These are phyloP conservation scores for Falco naumanni DNA, from an alignment of 2,797 vertebrate species.

Conservation along the genomic window DNA sequence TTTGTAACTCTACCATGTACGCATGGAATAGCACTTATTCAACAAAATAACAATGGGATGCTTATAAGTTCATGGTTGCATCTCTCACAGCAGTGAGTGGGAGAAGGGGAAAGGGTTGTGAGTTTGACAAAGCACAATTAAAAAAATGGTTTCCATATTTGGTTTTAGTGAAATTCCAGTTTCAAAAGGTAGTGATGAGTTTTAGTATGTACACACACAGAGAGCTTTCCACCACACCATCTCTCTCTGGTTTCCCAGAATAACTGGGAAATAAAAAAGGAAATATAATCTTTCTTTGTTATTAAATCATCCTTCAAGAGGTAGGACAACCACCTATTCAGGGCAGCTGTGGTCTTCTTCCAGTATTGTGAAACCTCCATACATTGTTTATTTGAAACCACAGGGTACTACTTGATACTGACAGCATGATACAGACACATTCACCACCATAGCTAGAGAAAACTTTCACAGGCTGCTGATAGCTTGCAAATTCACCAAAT, in stretches of 20 bases:
- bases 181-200: not conserved
- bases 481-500: not conserved
- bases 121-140: not conserved
- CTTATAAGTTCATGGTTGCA: not conserved
- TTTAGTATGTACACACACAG: not conserved
- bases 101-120: not conserved
- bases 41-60: not conserved
- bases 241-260: not conserved
- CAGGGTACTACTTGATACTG: not conserved
- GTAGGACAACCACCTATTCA: not conserved
- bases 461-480: not conserved
- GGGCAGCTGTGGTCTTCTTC: not conserved
- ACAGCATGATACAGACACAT: fast-evolving
- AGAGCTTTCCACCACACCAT: not conserved
- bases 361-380: not conserved
- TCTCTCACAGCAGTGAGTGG: not conserved
- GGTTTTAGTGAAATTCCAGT: not conserved
- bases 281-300: not conserved
- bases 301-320: not conserved
- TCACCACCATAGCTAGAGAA: not conserved
- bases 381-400: not conserved
- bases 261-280: not conserved
- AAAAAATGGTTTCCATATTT: not conserved
- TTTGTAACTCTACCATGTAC: not conserved
- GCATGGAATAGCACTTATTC: not conserved